Evolutionary conservation across 2,113 vertebrate genomes (phyloP).

Genomic region (Oryzias melastigma): DNA sequence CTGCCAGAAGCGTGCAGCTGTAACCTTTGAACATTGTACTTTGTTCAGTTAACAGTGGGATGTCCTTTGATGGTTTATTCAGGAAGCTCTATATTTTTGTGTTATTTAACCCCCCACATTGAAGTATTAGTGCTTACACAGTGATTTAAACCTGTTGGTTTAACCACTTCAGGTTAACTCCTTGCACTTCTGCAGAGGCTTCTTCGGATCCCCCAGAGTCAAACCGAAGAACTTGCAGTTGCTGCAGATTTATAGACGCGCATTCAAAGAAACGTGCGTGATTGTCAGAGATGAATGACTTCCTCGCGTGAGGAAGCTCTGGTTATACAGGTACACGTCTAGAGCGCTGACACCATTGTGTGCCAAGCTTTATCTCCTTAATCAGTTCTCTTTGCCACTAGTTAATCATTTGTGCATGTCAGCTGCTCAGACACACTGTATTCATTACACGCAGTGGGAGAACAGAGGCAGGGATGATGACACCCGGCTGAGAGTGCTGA

Average conservation of each 20-base stretch:
- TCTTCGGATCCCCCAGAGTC: too few relatives aligned
- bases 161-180: too few relatives aligned
- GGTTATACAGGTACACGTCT: constrained; percentile 56
- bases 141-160: too few relatives aligned
- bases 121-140: too few relatives aligned
- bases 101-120: too few relatives aligned
- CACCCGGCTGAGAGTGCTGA: constrained; percentile 47
- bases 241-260: not conserved
- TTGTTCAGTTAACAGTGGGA: constrained; percentile 4
- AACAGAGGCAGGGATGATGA: constrained; percentile 51
- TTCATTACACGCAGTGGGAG: constrained; percentile 60
- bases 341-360: constrained; percentile 46
- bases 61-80: not conserved
- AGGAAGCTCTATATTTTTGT: not conserved
- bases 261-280: not conserved
- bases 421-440: constrained; percentile 57
- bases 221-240: not conserved
- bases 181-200: too few relatives aligned
- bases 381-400: constrained; percentile 67
- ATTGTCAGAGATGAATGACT: constrained; percentile 34
- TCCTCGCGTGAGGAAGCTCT: constrained; percentile 59
- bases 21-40: not conserved
- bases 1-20: not conserved
- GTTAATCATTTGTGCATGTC: constrained; percentile 71
- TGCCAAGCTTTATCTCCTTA: constrained; percentile 72